Conservation (phyloP, 2,797 vertebrate species). For the Paratrypauchen microcephalus region DNA sequence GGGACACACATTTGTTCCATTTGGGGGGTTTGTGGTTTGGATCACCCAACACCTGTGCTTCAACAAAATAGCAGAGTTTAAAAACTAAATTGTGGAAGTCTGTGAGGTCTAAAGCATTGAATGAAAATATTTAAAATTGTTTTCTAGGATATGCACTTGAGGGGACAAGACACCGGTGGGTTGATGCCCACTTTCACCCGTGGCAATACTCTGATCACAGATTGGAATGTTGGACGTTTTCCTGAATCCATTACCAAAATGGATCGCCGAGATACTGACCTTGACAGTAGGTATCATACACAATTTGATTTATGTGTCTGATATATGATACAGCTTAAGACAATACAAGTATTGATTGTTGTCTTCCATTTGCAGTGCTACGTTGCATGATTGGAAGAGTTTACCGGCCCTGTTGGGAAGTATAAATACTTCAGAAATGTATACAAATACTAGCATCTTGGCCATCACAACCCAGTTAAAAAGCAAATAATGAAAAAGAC, state of each 20-base stretch:
- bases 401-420: slow-evolving; percentile 92
- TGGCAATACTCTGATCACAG: slow-evolving; percentile 41
- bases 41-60: slow-evolving; percentile 57
- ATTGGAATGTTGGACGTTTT: slow-evolving; percentile 55
- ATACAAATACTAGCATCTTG: slow-evolving; percentile 19
- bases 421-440: slow-evolving; percentile 48
- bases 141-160: slow-evolving; percentile 68
- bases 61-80: slow-evolving; percentile 27
- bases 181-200: slow-evolving; percentile 55
- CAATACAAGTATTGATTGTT: slow-evolving; percentile 7
- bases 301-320: background rate
- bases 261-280: slow-evolving; percentile 82
- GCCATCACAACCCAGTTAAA: slow-evolving; percentile 23
- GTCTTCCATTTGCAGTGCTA: slow-evolving; percentile 76
- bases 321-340: background rate
- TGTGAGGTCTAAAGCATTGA: slow-evolving; percentile 15
- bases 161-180: slow-evolving; percentile 41
- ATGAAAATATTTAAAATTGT: slow-evolving; percentile 21
- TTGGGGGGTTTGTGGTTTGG: slow-evolving; percentile 62
- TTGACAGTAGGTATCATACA: slow-evolving; percentile 80
- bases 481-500: slow-evolving; percentile 41
- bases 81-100: slow-evolving; percentile 2
- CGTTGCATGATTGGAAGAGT: slow-evolving; percentile 96
- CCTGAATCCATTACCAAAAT: slow-evolving; percentile 71
- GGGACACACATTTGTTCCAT: slow-evolving; percentile 71